Evolutionary conservation across 2,113 vertebrate genomes (phyloP).

Genomic region (Ptyas mucosa): DNA sequence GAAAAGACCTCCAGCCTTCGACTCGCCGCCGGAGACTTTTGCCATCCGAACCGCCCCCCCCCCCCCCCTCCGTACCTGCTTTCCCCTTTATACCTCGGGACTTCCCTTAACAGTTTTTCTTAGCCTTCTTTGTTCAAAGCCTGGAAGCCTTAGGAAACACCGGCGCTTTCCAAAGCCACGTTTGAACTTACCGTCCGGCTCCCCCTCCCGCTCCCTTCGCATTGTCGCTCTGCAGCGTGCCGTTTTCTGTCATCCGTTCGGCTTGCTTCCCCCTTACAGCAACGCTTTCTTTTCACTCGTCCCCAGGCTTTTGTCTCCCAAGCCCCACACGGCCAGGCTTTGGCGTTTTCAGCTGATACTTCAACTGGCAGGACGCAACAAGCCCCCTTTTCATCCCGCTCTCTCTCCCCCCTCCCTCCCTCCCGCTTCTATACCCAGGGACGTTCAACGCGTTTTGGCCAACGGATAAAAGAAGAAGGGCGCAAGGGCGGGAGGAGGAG

Average conservation of each 20-base stretch:
- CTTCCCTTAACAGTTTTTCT: constrained; percentile 8
- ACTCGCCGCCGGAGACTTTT: neutral
- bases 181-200: constrained; percentile 11
- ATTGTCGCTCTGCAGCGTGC: constrained; percentile 28
- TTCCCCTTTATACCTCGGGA: neutral
- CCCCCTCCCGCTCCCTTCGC: constrained; percentile 14
- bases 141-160: constrained; percentile 8
- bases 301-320: constrained; percentile 1
- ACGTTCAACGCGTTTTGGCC: neutral
- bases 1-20: neutral
- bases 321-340: neutral
- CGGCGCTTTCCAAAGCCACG: constrained; percentile 25
- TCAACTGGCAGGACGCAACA: neutral
- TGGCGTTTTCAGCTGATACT: neutral
- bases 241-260: neutral
- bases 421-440: too few species aligned
- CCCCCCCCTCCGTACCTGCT: neutral
- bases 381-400: neutral
- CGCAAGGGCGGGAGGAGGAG: neutral
- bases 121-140: constrained; percentile 56
- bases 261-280: neutral
- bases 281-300: neutral
- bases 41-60: neutral
- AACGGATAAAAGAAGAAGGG: neutral
- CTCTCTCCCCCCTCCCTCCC: too few species aligned